A percentile compares a stretch with the other conserved stretches of the same genome.
phyloP scores from a whole-genome alignment of 2,888 invertebrate species.

The Euphydryas editha region DNA sequence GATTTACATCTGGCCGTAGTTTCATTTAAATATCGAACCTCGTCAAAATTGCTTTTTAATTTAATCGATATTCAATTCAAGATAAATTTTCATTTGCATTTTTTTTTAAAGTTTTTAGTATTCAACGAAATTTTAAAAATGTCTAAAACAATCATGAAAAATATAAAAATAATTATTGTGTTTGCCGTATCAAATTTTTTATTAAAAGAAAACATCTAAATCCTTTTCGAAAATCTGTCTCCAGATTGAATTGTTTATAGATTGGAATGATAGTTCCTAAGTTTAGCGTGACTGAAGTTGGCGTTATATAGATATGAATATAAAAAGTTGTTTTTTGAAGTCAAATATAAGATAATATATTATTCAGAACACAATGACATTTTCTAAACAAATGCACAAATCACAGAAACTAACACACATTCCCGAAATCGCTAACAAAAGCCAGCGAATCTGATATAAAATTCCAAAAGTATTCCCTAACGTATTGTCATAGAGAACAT shows the following conservation, averaged over 20 bases:
- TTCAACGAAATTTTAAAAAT: background rate
- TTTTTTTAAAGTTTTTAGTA: background rate
- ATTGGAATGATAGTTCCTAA: no score
- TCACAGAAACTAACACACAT: background rate
- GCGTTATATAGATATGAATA: no score
- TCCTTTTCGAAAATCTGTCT: no score
- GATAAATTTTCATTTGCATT: slow-evolving; percentile 20
- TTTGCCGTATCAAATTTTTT: no score
- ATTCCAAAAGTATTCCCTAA: background rate
- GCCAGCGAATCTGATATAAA: background rate
- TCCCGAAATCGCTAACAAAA: background rate
- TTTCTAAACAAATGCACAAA: background rate
- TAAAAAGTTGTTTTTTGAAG: no score
- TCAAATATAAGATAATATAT: no score
- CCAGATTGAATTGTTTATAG: no score
- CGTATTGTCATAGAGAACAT: background rate
- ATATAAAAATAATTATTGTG: background rate
- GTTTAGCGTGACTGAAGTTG: no score
- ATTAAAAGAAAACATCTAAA: no score
- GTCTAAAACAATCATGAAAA: background rate
- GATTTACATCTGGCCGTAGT: slow-evolving; percentile 54
- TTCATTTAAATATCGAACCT: slow-evolving; percentile 53
- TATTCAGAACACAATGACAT: slow-evolving; percentile 10
- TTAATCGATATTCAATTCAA: slow-evolving; percentile 49
- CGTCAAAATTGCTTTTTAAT: slow-evolving; percentile 55